Conservation (phyloP, 2,888 invertebrate genomes). For the Vannuccia rotundouncinata region DNA sequence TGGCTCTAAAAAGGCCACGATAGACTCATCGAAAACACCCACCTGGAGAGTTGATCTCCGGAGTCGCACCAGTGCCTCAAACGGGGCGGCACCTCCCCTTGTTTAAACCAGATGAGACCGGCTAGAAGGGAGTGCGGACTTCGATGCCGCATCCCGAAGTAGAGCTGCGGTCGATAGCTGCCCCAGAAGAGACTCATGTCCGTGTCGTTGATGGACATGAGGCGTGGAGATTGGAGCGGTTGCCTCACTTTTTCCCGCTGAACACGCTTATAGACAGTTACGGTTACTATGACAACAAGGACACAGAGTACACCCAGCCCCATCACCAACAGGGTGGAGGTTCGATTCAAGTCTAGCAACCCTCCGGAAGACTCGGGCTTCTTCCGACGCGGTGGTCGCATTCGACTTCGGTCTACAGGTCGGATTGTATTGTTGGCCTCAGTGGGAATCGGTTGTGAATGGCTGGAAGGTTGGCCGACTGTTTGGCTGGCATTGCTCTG, state of each 20-base stretch:
- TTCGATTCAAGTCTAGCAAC: neutral
- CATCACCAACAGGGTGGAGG: neutral
- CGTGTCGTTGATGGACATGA: constrained; percentile 8
- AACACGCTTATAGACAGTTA: neutral
- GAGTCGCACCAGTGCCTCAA: constrained; percentile 82
- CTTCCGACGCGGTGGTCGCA: neutral
- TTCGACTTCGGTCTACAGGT: neutral
- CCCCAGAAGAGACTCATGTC: constrained; percentile 71
- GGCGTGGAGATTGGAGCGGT: neutral
- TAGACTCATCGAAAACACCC: no score
- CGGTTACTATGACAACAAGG: neutral
- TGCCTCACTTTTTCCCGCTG: neutral
- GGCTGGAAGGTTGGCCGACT: neutral
- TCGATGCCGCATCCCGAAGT: constrained; percentile 69
- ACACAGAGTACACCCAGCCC: neutral
- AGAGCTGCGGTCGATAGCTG: constrained; percentile 63
- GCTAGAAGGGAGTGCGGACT: constrained; percentile 79
- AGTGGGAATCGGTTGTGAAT: neutral
- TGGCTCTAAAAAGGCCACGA: no score
- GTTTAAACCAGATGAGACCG: constrained; percentile 91
- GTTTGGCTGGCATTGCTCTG: neutral
- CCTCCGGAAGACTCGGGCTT: neutral
- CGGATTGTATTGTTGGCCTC: neutral
- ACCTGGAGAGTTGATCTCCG: constrained; percentile 61
- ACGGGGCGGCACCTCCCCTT: constrained; percentile 38